Base-by-base conservation (phyloP, 2,888 invertebrate genomes). In the Amblyjoppa proteus region DNA sequence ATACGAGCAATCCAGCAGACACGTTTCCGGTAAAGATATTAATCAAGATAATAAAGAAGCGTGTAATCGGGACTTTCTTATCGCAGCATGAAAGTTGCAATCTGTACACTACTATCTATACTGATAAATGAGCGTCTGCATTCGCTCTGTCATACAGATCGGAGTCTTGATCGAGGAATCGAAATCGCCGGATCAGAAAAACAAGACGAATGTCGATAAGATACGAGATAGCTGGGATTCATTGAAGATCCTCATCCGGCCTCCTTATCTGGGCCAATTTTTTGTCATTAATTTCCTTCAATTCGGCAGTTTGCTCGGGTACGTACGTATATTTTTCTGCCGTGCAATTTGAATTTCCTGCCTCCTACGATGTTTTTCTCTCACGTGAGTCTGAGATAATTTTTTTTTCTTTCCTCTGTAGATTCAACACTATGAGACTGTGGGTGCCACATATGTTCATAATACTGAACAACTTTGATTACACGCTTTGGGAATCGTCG, bases 271-370 rank as follows among this genome's bases (percentile, higher is more conserved):
- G 9, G 94, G 94, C 9, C 95, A 96, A 93, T 95, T 97, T 3
- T 83, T 96, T 13, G 94, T 96, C 16, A 95, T 97, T 74, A 96
- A 97, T 86, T 92, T 95, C 0, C 95, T 97, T 88, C 96, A 97
- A 89, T 96, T 96, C 92, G 95, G 95, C 45, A 95, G 96, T 80
- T 95, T 97, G 93, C 95, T 96, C 91, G 96, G 96, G 97, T 97
- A 94, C 94, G 94, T 90, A 86, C 71, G 31, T 51, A 34, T 16
- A 53, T 68, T 34, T 31, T 41, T 77, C 11, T 2, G 28, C 28
- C 1, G 11, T 58, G 58, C 13, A 1, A 25, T 58, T 58, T 58
- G 28, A 58, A 13, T 13, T 25, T 25, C 28, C 4, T 0, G 13
- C 58, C 11, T 28, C 11, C 4, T 4, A 4, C 28, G 13, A 11